A percentile compares a stretch with the other conserved stretches of the same genome.
Evolutionary conservation across 1,140 invertebrate species (phyloP).

Genomic region (Drosophila pseudoananassae): DNA sequence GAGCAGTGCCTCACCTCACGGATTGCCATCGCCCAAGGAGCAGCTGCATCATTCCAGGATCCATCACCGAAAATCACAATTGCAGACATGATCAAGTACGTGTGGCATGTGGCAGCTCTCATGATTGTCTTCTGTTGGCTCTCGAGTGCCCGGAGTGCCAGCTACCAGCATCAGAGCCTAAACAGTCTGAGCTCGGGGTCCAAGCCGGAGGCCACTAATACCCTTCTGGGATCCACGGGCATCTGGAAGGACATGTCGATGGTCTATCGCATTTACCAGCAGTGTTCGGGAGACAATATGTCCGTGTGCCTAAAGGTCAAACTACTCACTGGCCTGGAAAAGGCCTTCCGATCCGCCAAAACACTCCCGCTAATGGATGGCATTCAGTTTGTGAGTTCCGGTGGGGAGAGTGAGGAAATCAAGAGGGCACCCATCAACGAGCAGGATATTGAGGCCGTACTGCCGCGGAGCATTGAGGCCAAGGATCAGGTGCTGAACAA

Average conservation of each 20-base stretch:
- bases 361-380: constrained; percentile 89
- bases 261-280: constrained; percentile 87
- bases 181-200: constrained; percentile 44
- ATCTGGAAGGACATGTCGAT: constrained; percentile 79
- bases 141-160: constrained; percentile 66
- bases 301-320: constrained; percentile 91
- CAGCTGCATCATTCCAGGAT: constrained; percentile 10
- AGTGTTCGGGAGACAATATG: constrained; percentile 89
- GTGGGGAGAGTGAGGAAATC: constrained; percentile 57
- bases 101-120: constrained; percentile 76
- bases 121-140: constrained; percentile 77
- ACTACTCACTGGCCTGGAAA: constrained; percentile 89
- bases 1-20: constrained; percentile 46
- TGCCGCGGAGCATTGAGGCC: constrained; percentile 88
- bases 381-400: constrained; percentile 86
- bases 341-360: constrained; percentile 87
- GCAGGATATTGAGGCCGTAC: constrained; percentile 87
- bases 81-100: constrained; percentile 69
- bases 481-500: constrained; percentile 90
- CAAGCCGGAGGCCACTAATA: constrained; percentile 13
- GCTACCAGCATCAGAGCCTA: constrained; percentile 59
- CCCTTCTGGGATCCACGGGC: constrained; percentile 21
- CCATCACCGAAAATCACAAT: constrained; percentile 15
- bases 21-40: constrained; percentile 40
- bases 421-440: constrained; percentile 74